Conservation (phyloP, 2,113 vertebrate species). For the Pelobates fuscus region DNA sequence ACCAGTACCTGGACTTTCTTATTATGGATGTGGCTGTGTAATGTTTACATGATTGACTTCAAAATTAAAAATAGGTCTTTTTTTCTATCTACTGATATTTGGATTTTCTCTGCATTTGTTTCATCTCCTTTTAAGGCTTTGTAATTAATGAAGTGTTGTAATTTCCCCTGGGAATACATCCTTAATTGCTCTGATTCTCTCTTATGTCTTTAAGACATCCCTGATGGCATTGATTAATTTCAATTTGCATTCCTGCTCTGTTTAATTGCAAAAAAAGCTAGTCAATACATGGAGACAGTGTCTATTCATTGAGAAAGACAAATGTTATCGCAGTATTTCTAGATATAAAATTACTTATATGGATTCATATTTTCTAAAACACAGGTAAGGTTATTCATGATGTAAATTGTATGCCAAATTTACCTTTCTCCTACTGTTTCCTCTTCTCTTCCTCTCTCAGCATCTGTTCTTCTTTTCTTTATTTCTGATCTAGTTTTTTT, state of each 20-base stretch:
- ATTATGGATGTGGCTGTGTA: no score
- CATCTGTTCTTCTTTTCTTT: no score
- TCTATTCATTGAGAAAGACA: conserved; percentile 10
- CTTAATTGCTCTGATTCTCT: conserved; percentile 72
- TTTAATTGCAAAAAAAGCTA: conserved; percentile 58
- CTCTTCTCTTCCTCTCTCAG: no score
- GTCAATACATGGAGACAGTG: conserved; percentile 51
- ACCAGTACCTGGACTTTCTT: no score
- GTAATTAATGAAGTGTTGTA: conserved; percentile 70
- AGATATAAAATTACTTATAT: no score
- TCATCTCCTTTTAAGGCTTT: conserved; percentile 66
- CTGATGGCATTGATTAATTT: conserved; percentile 64
- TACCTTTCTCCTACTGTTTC: no score
- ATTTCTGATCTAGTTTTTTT: no score
- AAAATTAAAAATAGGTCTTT: conserved; percentile 37
- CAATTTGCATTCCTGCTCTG: conserved; percentile 58
- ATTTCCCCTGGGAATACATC: conserved; percentile 68
- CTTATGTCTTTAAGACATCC: conserved; percentile 65
- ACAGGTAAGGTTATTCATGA: no score
- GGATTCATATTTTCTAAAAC: no score
- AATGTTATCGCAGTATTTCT: no score
- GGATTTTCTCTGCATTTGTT: conserved; percentile 58
- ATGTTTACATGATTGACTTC: no score
- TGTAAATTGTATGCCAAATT: no score
- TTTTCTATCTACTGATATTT: conserved; percentile 58